Evolutionary conservation across 2,797 vertebrate genomes (phyloP), one percentile per base, ranked within the genome.

Genomic region (Caiman crocodilus): DNA sequence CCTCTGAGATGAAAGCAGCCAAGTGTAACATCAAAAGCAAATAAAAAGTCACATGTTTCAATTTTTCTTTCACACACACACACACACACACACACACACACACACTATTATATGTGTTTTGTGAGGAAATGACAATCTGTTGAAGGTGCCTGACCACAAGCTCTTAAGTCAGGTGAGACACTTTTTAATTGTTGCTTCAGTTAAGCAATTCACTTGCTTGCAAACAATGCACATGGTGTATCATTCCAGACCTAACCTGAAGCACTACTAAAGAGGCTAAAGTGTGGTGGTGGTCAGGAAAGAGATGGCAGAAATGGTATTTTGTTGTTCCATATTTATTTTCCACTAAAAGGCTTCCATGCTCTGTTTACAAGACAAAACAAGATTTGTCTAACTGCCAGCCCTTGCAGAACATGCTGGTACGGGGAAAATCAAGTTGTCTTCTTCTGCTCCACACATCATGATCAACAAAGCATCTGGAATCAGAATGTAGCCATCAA

Each of bases 1-100:
- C 96, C 95, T 95, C 77, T 0, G 59, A 93, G 93, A 95, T 95
- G 94, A 96, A 96, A 96, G 96, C 42, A 35, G 79, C 85, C 79
- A 89, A 94, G 88, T 59, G 74, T 28, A 95, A 95, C 95, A 96
- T 97, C 96, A 97, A 96, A 96, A 96, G 94, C 82, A 91, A 87
- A 93, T 87, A 87, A 92, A 90, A 94, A 94, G 92, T 86, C 4
- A 13, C 85, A 76, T 89, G 90, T 96, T 87, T 85, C 82, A 84
- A 87, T 83, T 90, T 94, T 94, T 93, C 75, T 87, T 76, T 89
- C 35, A 35, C 35, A 35, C 35, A 35, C 35, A 35, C 35, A 35
- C 35, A 35, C 35, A 35, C 35, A 35, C 4, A 35, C 35, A 35
- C 35, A 35, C 35, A 35, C 35, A 35, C 35, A 35, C 35, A 35